A percentile compares a stretch with the other conserved stretches of the same genome.
Conservation (phyloP, 2,888 invertebrate genomes). For the Ptychoptera contaminata region DNA sequence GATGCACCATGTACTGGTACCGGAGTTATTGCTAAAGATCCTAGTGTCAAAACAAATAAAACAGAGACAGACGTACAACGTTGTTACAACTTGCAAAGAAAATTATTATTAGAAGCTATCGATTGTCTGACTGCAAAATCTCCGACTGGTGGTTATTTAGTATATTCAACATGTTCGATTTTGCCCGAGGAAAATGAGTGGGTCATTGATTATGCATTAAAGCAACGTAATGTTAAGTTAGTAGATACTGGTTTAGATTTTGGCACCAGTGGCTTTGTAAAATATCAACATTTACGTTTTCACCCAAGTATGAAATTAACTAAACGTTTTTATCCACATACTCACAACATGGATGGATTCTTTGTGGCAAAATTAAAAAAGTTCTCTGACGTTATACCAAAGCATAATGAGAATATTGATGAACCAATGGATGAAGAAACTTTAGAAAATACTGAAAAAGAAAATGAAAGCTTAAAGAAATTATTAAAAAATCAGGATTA, state of each 20-base stretch:
- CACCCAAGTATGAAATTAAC: constrained; percentile 81
- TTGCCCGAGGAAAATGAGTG: constrained; percentile 97
- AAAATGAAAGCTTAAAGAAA: constrained; percentile 14
- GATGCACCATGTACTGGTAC: constrained; percentile 99
- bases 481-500: constrained; percentile 10
- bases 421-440: constrained; percentile 32
- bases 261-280: constrained; percentile 87
- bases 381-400: constrained; percentile 62
- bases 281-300: constrained; percentile 70
- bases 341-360: constrained; percentile 99
- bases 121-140: constrained; percentile 91
- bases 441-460: constrained; percentile 27
- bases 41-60: constrained; percentile 85
- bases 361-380: constrained; percentile 97
- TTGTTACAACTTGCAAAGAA: constrained; percentile 83
- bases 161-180: constrained; percentile 98
- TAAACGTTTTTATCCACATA: constrained; percentile 90
- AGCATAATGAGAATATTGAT: constrained; percentile 29
- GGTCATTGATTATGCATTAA: constrained; percentile 89
- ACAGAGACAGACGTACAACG: constrained; percentile 79
- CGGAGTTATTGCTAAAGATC: constrained; percentile 95
- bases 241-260: constrained; percentile 89
- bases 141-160: constrained; percentile 81
- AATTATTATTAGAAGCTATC: constrained; percentile 87
- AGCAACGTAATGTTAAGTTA: constrained; percentile 83